These are phyloP conservation scores for Synanthedon formicaeformis DNA, from an alignment of 2,888 invertebrate genomes.

Conservation along the genomic window DNA sequence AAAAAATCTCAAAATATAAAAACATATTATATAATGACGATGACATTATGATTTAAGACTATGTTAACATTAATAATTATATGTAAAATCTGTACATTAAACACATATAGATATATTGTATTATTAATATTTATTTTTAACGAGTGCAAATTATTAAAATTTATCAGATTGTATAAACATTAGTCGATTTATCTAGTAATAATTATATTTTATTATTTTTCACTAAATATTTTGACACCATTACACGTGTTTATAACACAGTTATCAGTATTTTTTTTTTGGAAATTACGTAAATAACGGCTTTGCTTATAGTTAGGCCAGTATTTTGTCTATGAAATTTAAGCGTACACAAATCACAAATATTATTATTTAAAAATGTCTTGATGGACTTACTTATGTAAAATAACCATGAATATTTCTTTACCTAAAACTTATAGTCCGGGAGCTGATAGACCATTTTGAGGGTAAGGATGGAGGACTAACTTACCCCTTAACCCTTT, in stretches of 20 bases:
- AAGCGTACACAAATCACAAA: constrained; percentile 49
- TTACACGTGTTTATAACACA: constrained; percentile 31
- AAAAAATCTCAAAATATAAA: too few species aligned
- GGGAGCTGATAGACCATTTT: too few species aligned
- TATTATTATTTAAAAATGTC: constrained; percentile 7
- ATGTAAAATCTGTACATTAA: constrained; percentile 25
- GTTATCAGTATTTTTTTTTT: constrained; percentile 6
- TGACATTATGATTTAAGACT: too few species aligned
- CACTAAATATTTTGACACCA: constrained; percentile 23
- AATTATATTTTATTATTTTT: constrained; percentile 3
- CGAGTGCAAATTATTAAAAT: constrained; percentile 26
- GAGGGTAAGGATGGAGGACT: too few species aligned
- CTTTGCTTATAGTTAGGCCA: constrained; percentile 38
- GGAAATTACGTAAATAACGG: constrained; percentile 14
- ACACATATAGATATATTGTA: constrained; percentile 16
- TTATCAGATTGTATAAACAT: constrained; percentile 29
- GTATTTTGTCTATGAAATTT: constrained; percentile 10
- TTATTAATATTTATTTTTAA: constrained; percentile 17
- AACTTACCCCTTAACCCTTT: too few species aligned
- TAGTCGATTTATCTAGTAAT: constrained; percentile 7
- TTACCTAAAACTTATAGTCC: too few species aligned
- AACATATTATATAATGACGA: too few species aligned
- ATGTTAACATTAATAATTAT: constrained; percentile 6
- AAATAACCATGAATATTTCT: too few species aligned
- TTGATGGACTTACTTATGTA: constrained; percentile 1